A percentile compares a stretch with the other conserved stretches of the same genome.
Conservation (phyloP, 35 echinoderm and acorn worm genomes). For the Heliocidaris tuberculata region DNA sequence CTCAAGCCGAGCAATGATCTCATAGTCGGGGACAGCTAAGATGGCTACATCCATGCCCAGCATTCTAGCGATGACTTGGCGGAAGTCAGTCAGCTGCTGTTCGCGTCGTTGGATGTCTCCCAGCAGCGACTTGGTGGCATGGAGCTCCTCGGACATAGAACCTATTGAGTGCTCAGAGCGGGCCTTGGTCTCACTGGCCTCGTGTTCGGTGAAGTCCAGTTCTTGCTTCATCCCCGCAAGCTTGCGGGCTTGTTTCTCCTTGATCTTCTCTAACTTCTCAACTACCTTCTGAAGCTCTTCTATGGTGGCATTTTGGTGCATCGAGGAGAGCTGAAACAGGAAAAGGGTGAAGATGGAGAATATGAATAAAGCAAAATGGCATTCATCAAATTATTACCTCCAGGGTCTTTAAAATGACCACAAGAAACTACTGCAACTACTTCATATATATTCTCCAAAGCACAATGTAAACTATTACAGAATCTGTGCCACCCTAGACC, state of each 20-base stretch:
- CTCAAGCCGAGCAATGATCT: conserved; percentile 92
- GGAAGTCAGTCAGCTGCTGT: conserved; percentile 86
- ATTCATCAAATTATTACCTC: background rate
- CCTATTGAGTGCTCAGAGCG: conserved; percentile 64
- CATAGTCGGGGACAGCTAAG: conserved; percentile 93
- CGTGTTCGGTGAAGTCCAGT: conserved; percentile 84
- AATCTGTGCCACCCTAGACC: too few species aligned
- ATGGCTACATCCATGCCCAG: conserved; percentile 82
- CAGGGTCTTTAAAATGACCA: too few species aligned
- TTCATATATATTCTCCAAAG: too few species aligned
- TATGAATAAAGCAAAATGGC: background rate
- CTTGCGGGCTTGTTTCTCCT: conserved; percentile 96
- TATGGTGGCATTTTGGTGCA: conserved; percentile 69
- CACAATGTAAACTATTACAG: too few species aligned
- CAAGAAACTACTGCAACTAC: too few species aligned
- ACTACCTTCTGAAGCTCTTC: conserved; percentile 71
- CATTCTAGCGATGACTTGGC: conserved; percentile 94
- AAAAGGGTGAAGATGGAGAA: background rate
- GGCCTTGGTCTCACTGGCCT: conserved; percentile 59
- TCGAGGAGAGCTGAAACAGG: conserved; percentile 63
- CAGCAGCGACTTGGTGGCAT: conserved; percentile 81
- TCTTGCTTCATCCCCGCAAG: conserved; percentile 96
- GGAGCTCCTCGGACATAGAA: conserved; percentile 68
- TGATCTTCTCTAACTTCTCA: conserved; percentile 88
- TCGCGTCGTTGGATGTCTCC: conserved; percentile 72